Percentiles rank a stretch among this genome's conserved stretches.
Conservation (phyloP, 1,140 invertebrate species). For the Drosophila orosa region DNA sequence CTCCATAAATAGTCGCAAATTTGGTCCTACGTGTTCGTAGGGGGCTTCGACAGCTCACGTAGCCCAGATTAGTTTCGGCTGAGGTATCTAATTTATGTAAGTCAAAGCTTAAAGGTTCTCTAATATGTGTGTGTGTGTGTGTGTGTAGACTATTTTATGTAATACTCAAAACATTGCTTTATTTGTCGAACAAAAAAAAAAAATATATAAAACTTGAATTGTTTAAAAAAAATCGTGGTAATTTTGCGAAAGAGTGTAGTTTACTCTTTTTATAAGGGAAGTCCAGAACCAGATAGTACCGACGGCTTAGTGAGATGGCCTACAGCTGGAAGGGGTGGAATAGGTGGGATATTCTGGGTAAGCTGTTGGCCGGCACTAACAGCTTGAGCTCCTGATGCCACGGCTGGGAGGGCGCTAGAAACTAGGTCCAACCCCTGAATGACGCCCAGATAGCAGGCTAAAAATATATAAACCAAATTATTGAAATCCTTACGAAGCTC, state of each 20-base stretch:
- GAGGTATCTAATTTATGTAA: background rate
- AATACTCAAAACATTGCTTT: conserved; percentile 11
- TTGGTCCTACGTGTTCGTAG: conserved; percentile 23
- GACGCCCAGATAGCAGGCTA: conserved; percentile 34
- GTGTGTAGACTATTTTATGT: background rate
- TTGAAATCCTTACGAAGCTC: background rate
- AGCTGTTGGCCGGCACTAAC: background rate
- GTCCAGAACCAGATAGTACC: too few relatives aligned
- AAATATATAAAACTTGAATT: too few relatives aligned
- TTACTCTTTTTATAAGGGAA: too few relatives aligned
- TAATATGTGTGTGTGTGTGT: background rate
- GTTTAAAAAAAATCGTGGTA: too few relatives aligned
- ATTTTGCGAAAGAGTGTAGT: too few relatives aligned
- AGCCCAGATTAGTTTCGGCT: conserved; percentile 13
- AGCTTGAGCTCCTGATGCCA: rapidly evolving
- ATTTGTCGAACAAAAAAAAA: background rate
- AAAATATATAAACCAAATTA: background rate
- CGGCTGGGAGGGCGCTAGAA: too few relatives aligned
- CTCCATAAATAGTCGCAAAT: conserved; percentile 37
- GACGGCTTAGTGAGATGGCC: too few relatives aligned
- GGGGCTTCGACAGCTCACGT: conserved; percentile 16
- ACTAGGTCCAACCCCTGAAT: too few relatives aligned
- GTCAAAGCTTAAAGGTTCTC: background rate
- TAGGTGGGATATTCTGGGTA: too few relatives aligned
- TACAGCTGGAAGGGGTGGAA: too few relatives aligned